Conservation (phyloP, 2,113 vertebrate species). For the Ifrita kowaldi region DNA sequence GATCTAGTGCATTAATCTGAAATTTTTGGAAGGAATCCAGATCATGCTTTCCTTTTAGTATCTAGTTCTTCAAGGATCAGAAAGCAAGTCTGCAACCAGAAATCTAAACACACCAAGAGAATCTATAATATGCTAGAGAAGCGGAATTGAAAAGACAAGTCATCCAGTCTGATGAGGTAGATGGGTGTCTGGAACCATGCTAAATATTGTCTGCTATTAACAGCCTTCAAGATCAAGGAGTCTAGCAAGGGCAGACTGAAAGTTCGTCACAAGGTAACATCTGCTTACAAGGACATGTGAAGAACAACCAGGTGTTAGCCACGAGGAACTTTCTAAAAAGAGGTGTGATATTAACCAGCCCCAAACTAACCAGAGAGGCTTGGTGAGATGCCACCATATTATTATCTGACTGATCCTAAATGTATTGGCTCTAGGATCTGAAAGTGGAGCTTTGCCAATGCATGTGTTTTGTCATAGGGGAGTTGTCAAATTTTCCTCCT, state of each 20-base stretch:
- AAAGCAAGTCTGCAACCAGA: background rate
- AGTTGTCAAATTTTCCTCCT: background rate
- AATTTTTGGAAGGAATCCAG: background rate
- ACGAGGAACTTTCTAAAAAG: background rate
- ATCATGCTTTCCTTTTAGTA: background rate
- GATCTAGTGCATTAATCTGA: background rate
- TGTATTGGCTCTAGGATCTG: background rate
- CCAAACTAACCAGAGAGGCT: background rate
- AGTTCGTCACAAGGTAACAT: background rate
- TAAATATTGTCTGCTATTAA: background rate
- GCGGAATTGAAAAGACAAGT: background rate
- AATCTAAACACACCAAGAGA: background rate
- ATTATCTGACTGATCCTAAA: background rate
- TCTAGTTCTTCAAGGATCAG: background rate
- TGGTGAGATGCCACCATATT: background rate
- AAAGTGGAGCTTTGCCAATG: background rate
- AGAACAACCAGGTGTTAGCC: background rate
- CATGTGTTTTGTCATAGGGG: background rate
- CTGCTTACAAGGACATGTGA: background rate
- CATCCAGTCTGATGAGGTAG: background rate
- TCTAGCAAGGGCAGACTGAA: background rate
- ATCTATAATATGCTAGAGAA: background rate
- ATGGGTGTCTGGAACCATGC: background rate
- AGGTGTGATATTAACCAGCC: background rate
- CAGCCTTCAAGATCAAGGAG: background rate